phyloP scores from a whole-genome alignment of 92 coral and sea anemone species.

The Parazoanthus swiftii region DNA sequence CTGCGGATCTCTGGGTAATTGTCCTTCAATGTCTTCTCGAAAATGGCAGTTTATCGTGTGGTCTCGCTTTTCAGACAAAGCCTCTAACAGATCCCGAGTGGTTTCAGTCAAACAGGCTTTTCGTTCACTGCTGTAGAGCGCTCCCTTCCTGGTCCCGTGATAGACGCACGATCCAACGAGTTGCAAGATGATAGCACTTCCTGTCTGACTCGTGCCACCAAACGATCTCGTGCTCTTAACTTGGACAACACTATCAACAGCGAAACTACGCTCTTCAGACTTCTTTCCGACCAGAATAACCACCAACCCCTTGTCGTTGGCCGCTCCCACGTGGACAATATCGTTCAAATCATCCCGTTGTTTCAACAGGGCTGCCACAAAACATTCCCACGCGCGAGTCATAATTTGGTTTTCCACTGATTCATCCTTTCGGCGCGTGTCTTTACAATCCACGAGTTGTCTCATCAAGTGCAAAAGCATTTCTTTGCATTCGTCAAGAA shows the following conservation, averaged over 20 bases:
- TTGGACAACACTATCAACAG: slow-evolving; percentile 33
- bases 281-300: slow-evolving; percentile 26
- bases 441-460: slow-evolving; percentile 21
- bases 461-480: slow-evolving; percentile 17
- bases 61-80: background rate
- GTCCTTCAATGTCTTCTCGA: slow-evolving; percentile 31
- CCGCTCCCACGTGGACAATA: slow-evolving; percentile 33
- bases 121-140: slow-evolving; percentile 22
- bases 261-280: slow-evolving; percentile 12
- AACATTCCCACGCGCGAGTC: slow-evolving; percentile 26
- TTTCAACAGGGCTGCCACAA: slow-evolving; percentile 27
- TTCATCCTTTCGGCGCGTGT: background rate
- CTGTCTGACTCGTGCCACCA: background rate
- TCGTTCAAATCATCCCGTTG: slow-evolving; percentile 33
- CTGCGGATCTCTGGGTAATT: slow-evolving; percentile 14
- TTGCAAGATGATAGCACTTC: slow-evolving; percentile 20
- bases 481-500: slow-evolving; percentile 34
- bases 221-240: slow-evolving; percentile 8
- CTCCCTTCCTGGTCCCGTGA: slow-evolving; percentile 41
- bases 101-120: slow-evolving; percentile 20
- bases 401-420: background rate
- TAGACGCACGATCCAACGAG: slow-evolving; percentile 35
- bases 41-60: slow-evolving; percentile 20
- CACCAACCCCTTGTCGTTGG: slow-evolving; percentile 35
- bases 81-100: slow-evolving; percentile 14